These are phyloP conservation scores for Microplitis manilae DNA, from an alignment of 2,888 invertebrate genomes.

Conservation along the genomic window DNA sequence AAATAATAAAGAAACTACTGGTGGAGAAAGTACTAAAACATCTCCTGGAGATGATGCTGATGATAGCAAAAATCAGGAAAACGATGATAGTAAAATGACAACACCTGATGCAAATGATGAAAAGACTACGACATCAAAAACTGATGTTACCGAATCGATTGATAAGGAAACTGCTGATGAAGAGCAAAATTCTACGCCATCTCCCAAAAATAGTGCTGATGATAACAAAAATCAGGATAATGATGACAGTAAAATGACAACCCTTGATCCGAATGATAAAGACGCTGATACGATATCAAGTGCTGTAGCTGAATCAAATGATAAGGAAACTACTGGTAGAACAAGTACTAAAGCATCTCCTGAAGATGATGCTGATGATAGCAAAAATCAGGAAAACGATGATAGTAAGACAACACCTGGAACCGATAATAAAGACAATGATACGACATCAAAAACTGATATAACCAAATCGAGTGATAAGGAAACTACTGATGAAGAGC, in stretches of 20 bases:
- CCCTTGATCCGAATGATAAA: not conserved
- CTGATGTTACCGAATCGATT: no score
- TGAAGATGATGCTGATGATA: not conserved
- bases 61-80: no score
- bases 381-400: no score
- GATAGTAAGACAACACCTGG: no score
- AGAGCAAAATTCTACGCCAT: not conserved
- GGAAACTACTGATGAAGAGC: no score
- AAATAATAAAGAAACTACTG: not conserved
- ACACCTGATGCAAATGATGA: no score
- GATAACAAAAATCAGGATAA: not conserved
- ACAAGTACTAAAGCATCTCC: not conserved
- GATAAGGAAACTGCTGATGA: not conserved
- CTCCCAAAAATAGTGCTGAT: not conserved
- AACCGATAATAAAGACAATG: no score
- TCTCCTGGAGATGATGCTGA: not conserved
- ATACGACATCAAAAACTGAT: no score
- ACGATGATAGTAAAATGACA: no score
- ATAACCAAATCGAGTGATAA: no score
- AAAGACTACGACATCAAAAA: no score
- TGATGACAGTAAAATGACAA: not conserved
- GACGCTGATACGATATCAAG: no score
- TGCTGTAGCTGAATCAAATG: not conserved
- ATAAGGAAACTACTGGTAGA: not conserved
- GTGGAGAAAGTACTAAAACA: not conserved